Evolutionary conservation across 92 coral and sea anemone species (phyloP).

Genomic region (Umimayanthus chanpuru): DNA sequence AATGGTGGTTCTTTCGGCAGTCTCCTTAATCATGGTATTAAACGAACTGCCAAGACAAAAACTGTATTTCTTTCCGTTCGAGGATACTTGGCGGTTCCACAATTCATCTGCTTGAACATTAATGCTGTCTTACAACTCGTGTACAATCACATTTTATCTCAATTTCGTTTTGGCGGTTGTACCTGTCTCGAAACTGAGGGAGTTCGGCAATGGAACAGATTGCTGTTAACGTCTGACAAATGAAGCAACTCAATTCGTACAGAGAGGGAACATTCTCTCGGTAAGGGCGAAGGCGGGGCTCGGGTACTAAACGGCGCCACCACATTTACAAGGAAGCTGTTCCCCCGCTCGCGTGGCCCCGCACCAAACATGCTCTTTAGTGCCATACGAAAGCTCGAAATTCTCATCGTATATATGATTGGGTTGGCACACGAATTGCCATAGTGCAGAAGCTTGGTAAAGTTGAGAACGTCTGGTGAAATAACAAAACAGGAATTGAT

Average conservation of each 20-base stretch:
- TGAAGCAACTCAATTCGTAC: neutral
- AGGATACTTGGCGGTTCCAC: neutral
- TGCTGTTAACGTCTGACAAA: neutral
- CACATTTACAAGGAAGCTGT: slow-evolving; percentile 1
- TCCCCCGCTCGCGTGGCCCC: neutral
- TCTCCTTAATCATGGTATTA: too few relatives aligned
- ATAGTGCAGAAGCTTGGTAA: slow-evolving; percentile 36
- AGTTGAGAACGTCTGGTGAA: slow-evolving; percentile 25
- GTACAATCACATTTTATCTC: neutral
- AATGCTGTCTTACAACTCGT: neutral
- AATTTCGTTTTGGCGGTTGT: neutral
- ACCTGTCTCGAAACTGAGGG: neutral
- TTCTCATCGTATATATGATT: slow-evolving; percentile 35
- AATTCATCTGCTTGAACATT: neutral
- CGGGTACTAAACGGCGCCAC: slow-evolving; percentile 1
- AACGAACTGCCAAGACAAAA: too few relatives aligned
- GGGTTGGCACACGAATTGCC: slow-evolving; percentile 41
- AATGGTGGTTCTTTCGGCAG: too few relatives aligned
- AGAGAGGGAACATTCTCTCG: neutral
- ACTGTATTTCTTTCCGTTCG: too few relatives aligned
- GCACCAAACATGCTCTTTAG: slow-evolving; percentile 7
- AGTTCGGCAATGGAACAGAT: neutral
- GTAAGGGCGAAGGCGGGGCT: neutral
- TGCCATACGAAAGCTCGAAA: slow-evolving; percentile 28
- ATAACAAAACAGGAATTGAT: slow-evolving; percentile 1